A percentile compares a stretch with the other conserved stretches of the same genome.
Conservation (phyloP, 2,797 vertebrate species). For the Intellagama lesueurii region DNA sequence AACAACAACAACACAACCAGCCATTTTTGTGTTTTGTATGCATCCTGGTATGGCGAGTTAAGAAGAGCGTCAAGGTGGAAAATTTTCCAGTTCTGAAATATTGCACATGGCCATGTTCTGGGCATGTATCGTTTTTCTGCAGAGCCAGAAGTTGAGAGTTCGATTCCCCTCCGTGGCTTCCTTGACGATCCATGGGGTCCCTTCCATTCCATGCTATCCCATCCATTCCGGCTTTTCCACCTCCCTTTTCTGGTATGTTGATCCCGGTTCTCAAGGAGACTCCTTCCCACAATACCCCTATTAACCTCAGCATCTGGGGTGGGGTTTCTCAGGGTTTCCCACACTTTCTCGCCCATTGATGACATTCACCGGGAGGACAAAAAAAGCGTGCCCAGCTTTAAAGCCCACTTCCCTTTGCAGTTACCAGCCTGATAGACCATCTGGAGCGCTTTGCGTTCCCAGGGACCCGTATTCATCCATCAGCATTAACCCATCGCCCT, state of each 20-base stretch:
- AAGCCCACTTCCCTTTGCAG: conserved; percentile 70
- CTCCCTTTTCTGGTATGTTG: conserved; percentile 53
- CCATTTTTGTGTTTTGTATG: neutral
- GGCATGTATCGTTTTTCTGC: neutral
- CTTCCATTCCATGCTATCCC: neutral
- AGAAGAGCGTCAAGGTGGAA: too few species aligned
- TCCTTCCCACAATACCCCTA: conserved; percentile 69
- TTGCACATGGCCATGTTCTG: neutral
- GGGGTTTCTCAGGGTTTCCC: conserved; percentile 78
- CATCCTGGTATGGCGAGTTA: neutral
- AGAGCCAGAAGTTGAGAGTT: too few species aligned
- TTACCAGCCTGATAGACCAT: conserved; percentile 73
- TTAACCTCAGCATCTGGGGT: conserved; percentile 76
- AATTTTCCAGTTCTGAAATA: neutral
- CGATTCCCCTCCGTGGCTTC: too few species aligned
- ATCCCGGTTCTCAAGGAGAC: conserved; percentile 66
- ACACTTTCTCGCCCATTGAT: conserved; percentile 80
- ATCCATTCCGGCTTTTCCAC: neutral
- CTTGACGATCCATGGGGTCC: too few species aligned
- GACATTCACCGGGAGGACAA: conserved; percentile 78
- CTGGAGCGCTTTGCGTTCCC: conserved; percentile 76
- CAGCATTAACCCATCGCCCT: conserved; percentile 66
- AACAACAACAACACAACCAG: too few species aligned
- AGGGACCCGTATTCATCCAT: conserved; percentile 70
- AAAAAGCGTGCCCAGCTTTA: conserved; percentile 81